Evolutionary conservation across 2,797 vertebrate genomes (phyloP).

Genomic region (Bradypodion ventrale): DNA sequence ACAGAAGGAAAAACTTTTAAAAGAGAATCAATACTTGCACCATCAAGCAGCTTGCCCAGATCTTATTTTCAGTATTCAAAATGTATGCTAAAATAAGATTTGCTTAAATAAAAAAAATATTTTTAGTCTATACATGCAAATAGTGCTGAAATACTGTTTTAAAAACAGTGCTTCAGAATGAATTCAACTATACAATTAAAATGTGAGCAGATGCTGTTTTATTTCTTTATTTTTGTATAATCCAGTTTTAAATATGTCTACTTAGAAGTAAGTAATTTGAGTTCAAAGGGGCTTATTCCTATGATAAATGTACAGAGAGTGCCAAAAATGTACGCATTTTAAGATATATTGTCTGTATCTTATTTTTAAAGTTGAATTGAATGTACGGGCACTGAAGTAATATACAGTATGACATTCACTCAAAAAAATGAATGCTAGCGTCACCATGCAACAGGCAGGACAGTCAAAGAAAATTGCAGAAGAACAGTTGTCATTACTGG

Average conservation of each 20-base stretch:
- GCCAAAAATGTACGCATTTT: too few species aligned
- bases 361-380: too few species aligned
- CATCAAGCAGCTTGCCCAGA: background rate
- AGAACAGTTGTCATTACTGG: too few species aligned
- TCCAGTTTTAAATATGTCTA: background rate
- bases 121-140: background rate
- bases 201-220: background rate
- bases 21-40: background rate
- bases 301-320: background rate
- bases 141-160: background rate
- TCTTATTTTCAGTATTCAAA: constrained; percentile 6
- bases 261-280: background rate
- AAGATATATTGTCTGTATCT: too few species aligned
- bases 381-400: too few species aligned
- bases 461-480: too few species aligned
- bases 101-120: background rate
- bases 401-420: too few species aligned
- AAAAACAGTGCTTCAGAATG: background rate
- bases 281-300: background rate
- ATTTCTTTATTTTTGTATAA: background rate
- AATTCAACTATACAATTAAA: background rate
- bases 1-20: background rate
- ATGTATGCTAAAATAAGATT: background rate
- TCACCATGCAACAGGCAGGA: too few species aligned
- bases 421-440: too few species aligned